phyloP scores from a whole-genome alignment of 2,888 invertebrate genomes.

The Andrena praecox region DNA sequence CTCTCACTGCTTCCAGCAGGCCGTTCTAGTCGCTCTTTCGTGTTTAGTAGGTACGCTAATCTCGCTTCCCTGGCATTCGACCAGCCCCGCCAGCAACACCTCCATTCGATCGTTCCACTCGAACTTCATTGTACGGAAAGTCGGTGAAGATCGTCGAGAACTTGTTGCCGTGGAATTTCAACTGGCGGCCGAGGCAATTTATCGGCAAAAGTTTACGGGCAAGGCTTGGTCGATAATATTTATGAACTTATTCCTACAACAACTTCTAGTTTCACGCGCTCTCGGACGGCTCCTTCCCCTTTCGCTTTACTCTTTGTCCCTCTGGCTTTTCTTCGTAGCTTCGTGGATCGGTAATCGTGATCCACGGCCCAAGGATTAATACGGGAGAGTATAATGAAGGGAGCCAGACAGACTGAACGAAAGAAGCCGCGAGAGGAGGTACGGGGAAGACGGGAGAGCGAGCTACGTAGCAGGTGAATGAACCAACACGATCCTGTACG shows the following conservation, averaged over 20 bases:
- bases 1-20: conserved; percentile 30
- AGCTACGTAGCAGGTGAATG: conserved; percentile 73
- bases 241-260: not conserved
- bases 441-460: conserved; percentile 49
- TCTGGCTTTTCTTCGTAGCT: conserved; percentile 45
- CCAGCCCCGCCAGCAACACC: not conserved
- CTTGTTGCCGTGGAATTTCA: not conserved
- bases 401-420: conserved; percentile 47
- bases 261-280: not conserved
- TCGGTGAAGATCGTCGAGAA: not conserved
- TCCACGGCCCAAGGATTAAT: conserved; percentile 73
- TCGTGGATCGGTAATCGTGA: conserved; percentile 70
- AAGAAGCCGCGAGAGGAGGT: conserved; percentile 53
- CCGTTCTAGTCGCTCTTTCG: conserved; percentile 44
- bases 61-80: conserved; percentile 28
- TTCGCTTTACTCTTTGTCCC: not conserved
- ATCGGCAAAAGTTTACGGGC: not conserved
- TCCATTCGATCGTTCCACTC: not conserved
- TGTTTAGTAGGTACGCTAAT: conserved; percentile 1
- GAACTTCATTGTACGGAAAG: not conserved
- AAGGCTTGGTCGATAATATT: not conserved
- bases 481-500: conserved; percentile 67
- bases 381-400: conserved; percentile 58
- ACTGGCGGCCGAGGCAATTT: not conserved
- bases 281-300: no score